These are phyloP conservation scores for Xenopus petersii DNA, from an alignment of 2,797 vertebrate species.

Conservation along the genomic window DNA sequence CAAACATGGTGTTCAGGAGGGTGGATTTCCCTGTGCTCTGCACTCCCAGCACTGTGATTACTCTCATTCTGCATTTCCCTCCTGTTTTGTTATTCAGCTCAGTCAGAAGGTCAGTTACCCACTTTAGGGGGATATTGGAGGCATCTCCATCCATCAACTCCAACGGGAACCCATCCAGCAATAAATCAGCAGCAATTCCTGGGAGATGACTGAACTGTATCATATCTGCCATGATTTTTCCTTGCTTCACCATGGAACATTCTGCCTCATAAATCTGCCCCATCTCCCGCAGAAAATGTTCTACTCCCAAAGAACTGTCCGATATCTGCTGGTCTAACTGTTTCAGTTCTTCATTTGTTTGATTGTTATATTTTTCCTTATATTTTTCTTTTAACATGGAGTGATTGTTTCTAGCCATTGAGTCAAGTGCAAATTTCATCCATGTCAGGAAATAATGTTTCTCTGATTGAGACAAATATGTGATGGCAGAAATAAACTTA, in stretches of 20 bases:
- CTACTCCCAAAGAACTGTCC: slow-evolving; percentile 63
- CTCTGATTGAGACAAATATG: slow-evolving; percentile 53
- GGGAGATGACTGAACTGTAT: slow-evolving; percentile 68
- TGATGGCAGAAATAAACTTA: slow-evolving; percentile 66
- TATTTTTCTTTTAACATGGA: slow-evolving; percentile 55
- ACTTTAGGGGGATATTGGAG: slow-evolving; percentile 67
- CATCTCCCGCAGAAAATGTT: slow-evolving; percentile 80
- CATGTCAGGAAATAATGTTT: slow-evolving; percentile 75
- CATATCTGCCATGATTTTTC: slow-evolving; percentile 46
- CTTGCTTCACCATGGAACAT: slow-evolving; percentile 56
- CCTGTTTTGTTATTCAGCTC: slow-evolving; percentile 60
- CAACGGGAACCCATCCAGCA: slow-evolving; percentile 72
- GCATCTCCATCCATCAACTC: slow-evolving; percentile 53
- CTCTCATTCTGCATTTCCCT: slow-evolving; percentile 57
- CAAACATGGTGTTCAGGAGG: slow-evolving; percentile 42
- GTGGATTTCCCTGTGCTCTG: slow-evolving; percentile 36
- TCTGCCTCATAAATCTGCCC: slow-evolving; percentile 74
- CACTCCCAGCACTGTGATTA: slow-evolving; percentile 58
- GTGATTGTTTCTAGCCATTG: slow-evolving; percentile 56
- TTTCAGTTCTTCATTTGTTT: slow-evolving; percentile 48
- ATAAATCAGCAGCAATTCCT: slow-evolving; percentile 67
- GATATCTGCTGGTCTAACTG: slow-evolving; percentile 60
- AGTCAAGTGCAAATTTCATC: slow-evolving; percentile 70
- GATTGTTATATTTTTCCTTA: slow-evolving; percentile 52
- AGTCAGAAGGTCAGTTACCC: slow-evolving; percentile 70